Conservation (phyloP, 2,113 vertebrate species). For the Calonectris borealis region DNA sequence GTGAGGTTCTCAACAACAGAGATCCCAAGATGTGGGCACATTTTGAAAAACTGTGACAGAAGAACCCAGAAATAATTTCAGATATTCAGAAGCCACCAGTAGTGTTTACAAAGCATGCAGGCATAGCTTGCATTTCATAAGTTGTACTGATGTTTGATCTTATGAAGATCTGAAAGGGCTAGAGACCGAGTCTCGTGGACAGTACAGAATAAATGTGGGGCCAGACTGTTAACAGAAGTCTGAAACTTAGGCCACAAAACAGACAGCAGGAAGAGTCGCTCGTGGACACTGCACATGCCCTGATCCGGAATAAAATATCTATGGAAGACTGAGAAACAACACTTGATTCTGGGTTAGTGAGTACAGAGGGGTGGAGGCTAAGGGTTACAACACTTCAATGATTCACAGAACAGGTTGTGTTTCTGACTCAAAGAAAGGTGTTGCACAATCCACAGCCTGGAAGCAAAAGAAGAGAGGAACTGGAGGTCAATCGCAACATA, state of each 20-base stretch:
- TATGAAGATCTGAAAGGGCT: background rate
- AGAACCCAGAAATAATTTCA: background rate
- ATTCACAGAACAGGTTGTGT: background rate
- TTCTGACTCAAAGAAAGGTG: background rate
- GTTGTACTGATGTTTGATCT: background rate
- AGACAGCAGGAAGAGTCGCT: background rate
- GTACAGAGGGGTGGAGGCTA: background rate
- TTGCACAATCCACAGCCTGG: background rate
- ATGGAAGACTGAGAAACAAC: background rate
- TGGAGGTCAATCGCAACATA: background rate
- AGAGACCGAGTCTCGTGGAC: background rate
- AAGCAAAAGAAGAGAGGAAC: background rate
- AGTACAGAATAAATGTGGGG: background rate
- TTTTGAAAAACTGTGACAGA: background rate
- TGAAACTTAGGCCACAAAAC: background rate
- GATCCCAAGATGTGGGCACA: background rate
- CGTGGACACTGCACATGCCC: background rate
- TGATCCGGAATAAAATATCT: background rate
- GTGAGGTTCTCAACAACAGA: background rate
- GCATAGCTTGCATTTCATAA: background rate
- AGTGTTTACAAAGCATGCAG: accelerated
- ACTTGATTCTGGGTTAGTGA: background rate
- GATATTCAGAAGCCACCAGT: background rate
- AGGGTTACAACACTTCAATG: background rate
- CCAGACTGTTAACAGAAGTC: background rate